Percentiles rank a stretch among this genome's conserved stretches.
Evolutionary conservation across 23 tunicate species (phyloP).

Genomic region (Clavelina lepadiformis): DNA sequence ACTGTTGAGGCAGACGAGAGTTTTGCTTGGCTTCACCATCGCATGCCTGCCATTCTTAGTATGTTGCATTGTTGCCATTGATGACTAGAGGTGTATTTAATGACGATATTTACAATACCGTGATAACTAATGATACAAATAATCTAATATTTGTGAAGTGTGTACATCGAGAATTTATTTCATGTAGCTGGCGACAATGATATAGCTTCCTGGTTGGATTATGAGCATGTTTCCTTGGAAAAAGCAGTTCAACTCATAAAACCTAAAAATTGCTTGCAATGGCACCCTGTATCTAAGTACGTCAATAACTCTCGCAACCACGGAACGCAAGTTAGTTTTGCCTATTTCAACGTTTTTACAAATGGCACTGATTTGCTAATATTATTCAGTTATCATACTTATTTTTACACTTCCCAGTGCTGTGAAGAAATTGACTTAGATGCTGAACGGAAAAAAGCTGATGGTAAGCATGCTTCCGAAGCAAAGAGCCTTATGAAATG

Average conservation of each 20-base stretch:
- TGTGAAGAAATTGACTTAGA: no score
- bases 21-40: constrained; percentile 77
- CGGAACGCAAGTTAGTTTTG: constrained; percentile 41
- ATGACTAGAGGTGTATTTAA: no score
- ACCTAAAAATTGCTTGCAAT: constrained; percentile 53
- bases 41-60: constrained; percentile 91
- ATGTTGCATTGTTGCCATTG: background rate
- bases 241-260: constrained; percentile 61
- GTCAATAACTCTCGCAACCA: constrained; percentile 79
- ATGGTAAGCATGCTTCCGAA: no score
- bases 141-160: background rate
- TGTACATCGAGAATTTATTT: background rate
- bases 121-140: background rate
- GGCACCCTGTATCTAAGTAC: constrained; percentile 73
- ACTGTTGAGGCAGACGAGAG: constrained; percentile 76
- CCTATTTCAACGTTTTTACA: no score
- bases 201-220: constrained; percentile 53
- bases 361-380: no score
- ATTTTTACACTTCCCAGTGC: no score
- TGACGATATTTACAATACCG: no score
- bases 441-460: no score
- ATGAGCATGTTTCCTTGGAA: constrained; percentile 58
- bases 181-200: constrained; percentile 47
- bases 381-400: no score
- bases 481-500: no score